Evolutionary conservation across 2,888 invertebrate species (phyloP), one percentile per base, ranked within the genome.

Genomic region (Zaprionus bogoriensis): DNA sequence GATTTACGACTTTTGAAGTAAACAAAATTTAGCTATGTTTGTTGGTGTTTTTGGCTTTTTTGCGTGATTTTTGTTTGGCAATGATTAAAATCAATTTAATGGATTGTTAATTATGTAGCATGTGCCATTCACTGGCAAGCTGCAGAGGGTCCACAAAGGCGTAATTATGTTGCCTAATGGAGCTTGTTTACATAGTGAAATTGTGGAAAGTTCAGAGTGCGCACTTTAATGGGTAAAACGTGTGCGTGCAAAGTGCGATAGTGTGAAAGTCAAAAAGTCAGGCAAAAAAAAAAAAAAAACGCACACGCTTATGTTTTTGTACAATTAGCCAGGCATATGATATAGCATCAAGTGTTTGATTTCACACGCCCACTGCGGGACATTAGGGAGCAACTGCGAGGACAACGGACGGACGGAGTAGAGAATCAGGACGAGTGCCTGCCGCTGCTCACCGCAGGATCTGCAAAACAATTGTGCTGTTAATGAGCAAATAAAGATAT

Each of bases 401-500:
- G 4, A 41, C 36, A 14, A 23, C 5, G 7, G n/a, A n/a, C n/a
- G n/a, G n/a, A 4, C 7, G 61, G 9, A 12, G n/a, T 5, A 48
- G 42, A 59, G 28, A 19, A 14, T 10, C 42, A 54, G 60, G 70
- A 63, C 59, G 52, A 53, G 44, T 59, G 67, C 58, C 57, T 42
- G 61, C 17, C 7, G 17, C 42, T 20, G 28, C 54, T 63, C 69
- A 44, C 73, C 72, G 47, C 59, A 76, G 77, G 80, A 80, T 62
- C 66, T 66, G 61, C 47, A 60, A 67, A 78, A 82, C 82, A 78
- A 78, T 78, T 81, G 85, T 68, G 55, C 66, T 77, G 79, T 80
- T 87, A 88, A 88, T 87, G 77, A 86, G 78, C 73, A 74, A 87
- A 88, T 88, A 80, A 88, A 86, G 88, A 88, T 83, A 77, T 87